Base-by-base conservation (phyloP, 2,113 vertebrate genomes). In the Datnioides undecimradiatus region DNA sequence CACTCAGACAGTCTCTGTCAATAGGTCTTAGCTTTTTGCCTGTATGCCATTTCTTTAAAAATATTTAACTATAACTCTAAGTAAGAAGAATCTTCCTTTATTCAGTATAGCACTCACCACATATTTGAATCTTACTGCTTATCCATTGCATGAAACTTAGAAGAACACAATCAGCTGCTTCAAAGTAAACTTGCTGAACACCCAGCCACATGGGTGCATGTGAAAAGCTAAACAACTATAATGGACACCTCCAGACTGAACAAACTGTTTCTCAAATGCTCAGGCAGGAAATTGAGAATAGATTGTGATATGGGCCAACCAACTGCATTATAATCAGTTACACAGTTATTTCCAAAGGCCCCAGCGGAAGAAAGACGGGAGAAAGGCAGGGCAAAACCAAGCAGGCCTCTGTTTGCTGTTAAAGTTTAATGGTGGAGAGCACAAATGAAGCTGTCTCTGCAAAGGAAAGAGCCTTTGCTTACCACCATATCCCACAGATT, bases 371-470 rank as follows among this genome's bases (percentile, higher is more conserved):
- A n/a, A n/a, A n/a, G n/a, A n/a, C n/a, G n/a, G n/a, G n/a, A n/a
- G n/a, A n/a, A n/a, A n/a, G n/a, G n/a, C n/a, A n/a, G n/a, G n/a
- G n/a, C n/a, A n/a, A n/a, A n/a, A n/a, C n/a, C n/a, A n/a, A n/a
- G n/a, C n/a, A 74, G 31, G 34, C 49, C 11, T 65, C 27, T 77
- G 46, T 69, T 52, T 59, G 45, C 7, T n/a, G 65, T 84, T 54
- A 36, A 69, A 63, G 12, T 64, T 70, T 73, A 69, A 80, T 76
- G 57, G 14, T 36, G 14, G 33, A 48, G 43, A 75, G 38, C 12
- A n/a, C n/a, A n/a, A n/a, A n/a, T n/a, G n/a, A n/a, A 54, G 45
- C 65, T 13, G 4, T 48, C 63, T 34, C 73, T 73, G 62, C 21
- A 55, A 63, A 70, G n/a, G 25, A 67, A 55, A 67, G 60, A 54